Evolutionary conservation across 2,113 vertebrate species (phyloP), one percentile per base, ranked within the genome.

Genomic region (Vimba vimba): DNA sequence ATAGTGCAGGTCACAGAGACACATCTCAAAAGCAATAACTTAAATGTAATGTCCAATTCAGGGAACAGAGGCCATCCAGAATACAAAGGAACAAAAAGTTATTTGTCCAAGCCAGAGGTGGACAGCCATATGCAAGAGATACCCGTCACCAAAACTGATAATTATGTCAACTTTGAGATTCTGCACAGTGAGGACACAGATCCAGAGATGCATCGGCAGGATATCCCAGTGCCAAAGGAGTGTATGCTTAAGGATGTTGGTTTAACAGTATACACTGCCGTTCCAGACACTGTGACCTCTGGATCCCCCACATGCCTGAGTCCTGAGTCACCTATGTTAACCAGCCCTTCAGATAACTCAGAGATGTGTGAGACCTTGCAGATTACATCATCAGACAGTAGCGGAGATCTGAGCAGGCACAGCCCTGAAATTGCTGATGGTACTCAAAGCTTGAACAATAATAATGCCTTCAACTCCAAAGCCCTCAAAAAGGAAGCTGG

Each of bases 181-280:
- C 69, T 87, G 59, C 84, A 85, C 1, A 81, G 55, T 12, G 68
- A 69, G 23, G 82, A 88, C 10, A 87, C 45, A 87, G 91, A 92
- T 17, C 74, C 82, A 62, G 88, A 2, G 23, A 60, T 87, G 21
- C 92, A 93, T 47, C 92, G 89, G 81, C 91, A 93, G 81, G 95
- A 95, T 86, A 95, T 95, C 82, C 92, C 94, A 27, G 94, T 95
- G 33, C 92, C 93, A 84, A 93, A 93, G 77, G 95, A 96, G 90
- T 95, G 94, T 7, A 87, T 94, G 25, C 60, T 94, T 64, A 92
- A 85, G 52, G 94, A 95, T 80, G 95, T 95, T 10, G 94, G 94
- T 23, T 89, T 94, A 79, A 95, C 94, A 4, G 94, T 94, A 39
- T 94, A 94, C 89, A 95, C 94, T 33, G 85, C 83, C 6, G 81